Base-by-base conservation (phyloP, 2,797 vertebrate genomes). In the Pachyuromys duprasi region DNA sequence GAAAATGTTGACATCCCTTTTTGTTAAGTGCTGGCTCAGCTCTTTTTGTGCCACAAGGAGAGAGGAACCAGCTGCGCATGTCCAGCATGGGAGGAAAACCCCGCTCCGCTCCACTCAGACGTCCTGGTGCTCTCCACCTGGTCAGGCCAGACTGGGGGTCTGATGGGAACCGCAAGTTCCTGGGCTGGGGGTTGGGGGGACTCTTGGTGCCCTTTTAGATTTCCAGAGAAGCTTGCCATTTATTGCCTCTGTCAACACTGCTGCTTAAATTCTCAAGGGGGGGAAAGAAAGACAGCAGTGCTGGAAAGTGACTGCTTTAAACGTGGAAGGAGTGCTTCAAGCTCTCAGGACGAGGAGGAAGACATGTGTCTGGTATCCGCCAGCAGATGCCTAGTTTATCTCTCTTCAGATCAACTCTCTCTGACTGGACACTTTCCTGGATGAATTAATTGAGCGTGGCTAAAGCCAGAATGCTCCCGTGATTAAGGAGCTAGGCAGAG, bases 401-500 rank as follows among this genome's bases (percentile, higher is more conserved):
- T 98, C 98, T 98, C 97, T 98, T 97, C 98, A 98, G 97, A 98
- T 98, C 98, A 98, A 97, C 98, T 98, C 94, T 98, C 98, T 98
- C 97, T 98, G 98, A 98, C 98, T 98, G 98, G 98, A 98, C 98
- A 97, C 93, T 92, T 98, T 98, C 96, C 98, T 98, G 98, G 97
- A 97, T 98, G 97, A 98, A 97, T 98, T 99, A 99, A 99, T 99
- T 98, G 98, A 98, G 98, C 98, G 97, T 98, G 96, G 98, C 97
- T 98, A 98, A 98, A 98, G 96, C 95, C 97, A 98, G 98, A 98
- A 98, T 98, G 97, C 97, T 98, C 94, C 97, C 13, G 86, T 96
- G 97, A 98, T 98, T 97, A 98, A 98, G 95, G 95, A 98, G 97
- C 97, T 93, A 96, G 89, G 97, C 97, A 96, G 96, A 98, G 96